These are phyloP conservation scores for Chromis chromis DNA, from an alignment of 2,797 vertebrate genomes.

Conservation along the genomic window DNA sequence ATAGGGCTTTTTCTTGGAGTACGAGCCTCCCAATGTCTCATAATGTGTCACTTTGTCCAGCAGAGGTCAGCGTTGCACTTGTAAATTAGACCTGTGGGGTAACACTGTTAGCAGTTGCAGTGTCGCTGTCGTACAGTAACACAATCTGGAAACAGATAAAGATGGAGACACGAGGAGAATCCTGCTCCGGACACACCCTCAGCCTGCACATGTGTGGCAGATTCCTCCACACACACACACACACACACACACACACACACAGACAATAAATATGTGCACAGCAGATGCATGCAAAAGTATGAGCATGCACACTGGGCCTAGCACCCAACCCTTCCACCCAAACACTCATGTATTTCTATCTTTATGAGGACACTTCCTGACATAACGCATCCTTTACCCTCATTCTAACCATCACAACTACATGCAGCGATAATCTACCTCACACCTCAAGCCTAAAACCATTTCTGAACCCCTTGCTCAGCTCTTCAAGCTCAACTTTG, in stretches of 20 bases:
- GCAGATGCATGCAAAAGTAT: conserved; percentile 52
- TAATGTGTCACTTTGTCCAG: conserved; percentile 55
- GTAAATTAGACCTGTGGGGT: conserved; percentile 40
- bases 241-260: conserved; percentile 8
- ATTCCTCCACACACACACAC: conserved; percentile 50
- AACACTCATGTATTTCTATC: not conserved
- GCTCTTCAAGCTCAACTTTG: not conserved
- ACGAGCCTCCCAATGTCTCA: not conserved
- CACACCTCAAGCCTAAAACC: not conserved
- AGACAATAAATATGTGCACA: conserved; percentile 25
- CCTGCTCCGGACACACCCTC: conserved; percentile 72
- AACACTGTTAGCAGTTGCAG: conserved; percentile 9
- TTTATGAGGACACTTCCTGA: not conserved
- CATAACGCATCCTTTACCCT: not conserved
- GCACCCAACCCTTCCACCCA: not conserved
- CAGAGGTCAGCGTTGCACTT: conserved; percentile 73
- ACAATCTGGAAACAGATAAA: conserved; percentile 66
- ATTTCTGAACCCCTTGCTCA: not conserved
- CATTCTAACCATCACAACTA: not conserved
- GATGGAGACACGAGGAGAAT: conserved; percentile 70
- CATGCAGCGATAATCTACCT: not conserved
- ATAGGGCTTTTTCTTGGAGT: not conserved
- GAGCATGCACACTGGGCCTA: conserved; percentile 1
- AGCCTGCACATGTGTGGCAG: conserved; percentile 58
- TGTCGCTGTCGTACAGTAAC: conserved; percentile 52